Evolutionary conservation across 1,140 invertebrate genomes (phyloP).

Genomic region (Dreissena polymorpha): DNA sequence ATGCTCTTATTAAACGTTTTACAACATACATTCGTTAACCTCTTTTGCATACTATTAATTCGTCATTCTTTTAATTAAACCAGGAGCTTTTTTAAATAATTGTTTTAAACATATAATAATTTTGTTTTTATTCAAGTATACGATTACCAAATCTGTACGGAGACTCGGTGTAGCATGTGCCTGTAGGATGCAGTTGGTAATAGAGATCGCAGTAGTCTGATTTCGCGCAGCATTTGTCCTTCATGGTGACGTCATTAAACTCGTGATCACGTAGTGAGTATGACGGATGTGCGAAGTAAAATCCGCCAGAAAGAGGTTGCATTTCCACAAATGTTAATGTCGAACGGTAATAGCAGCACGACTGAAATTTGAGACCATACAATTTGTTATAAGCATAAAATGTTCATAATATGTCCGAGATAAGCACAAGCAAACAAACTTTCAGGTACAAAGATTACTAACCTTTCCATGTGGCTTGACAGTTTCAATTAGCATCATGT

Average conservation of each 20-base stretch:
- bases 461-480: slow-evolving; percentile 12
- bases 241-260: background rate
- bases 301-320: background rate
- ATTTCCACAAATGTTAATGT: background rate
- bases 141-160: slow-evolving; percentile 21
- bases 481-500: slow-evolving; percentile 14
- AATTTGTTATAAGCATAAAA: background rate
- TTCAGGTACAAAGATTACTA: too few species aligned
- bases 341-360: background rate
- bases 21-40: too few species aligned
- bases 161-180: slow-evolving; percentile 15
- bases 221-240: background rate
- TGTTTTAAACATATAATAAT: too few species aligned
- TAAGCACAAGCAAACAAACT: background rate
- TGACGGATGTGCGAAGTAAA: background rate
- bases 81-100: too few species aligned
- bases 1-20: too few species aligned
- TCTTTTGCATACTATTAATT: too few species aligned
- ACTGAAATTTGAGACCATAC: background rate
- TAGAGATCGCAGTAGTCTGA: slow-evolving; percentile 15
- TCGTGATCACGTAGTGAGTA: background rate
- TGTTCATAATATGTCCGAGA: background rate
- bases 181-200: slow-evolving; percentile 3
- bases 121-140: too few species aligned
- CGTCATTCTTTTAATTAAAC: too few species aligned